phyloP scores from a whole-genome alignment of 2,888 invertebrate genomes.

The Cephonodes hylas region DNA sequence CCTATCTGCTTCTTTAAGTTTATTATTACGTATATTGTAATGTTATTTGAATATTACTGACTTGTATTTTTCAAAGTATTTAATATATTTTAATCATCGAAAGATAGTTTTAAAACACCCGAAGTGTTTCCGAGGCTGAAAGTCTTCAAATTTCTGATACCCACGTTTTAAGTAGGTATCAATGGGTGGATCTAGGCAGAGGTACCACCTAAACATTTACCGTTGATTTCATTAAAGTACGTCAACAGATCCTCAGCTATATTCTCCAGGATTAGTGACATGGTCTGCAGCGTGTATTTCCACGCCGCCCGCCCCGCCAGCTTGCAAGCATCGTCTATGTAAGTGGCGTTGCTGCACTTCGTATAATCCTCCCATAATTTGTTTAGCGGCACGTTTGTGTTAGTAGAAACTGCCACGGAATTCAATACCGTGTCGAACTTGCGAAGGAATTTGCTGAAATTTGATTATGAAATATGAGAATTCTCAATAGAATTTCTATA shows the following conservation, averaged over 20 bases:
- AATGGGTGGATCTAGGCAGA: not conserved
- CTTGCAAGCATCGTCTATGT: constrained; percentile 41
- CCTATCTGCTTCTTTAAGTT: too few species aligned
- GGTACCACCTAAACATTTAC: constrained; percentile 36
- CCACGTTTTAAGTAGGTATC: too few species aligned
- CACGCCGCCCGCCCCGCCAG: constrained; percentile 46
- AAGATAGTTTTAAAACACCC: too few species aligned
- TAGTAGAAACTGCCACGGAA: constrained; percentile 39
- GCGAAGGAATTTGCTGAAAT: constrained; percentile 53
- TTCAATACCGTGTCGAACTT: constrained; percentile 62
- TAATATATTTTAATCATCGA: too few species aligned
- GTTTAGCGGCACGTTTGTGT: constrained; percentile 39
- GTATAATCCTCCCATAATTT: constrained; percentile 50
- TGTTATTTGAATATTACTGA: too few species aligned
- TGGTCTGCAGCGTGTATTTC: constrained; percentile 50
- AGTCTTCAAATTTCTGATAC: too few species aligned
- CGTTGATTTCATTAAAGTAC: constrained; percentile 66
- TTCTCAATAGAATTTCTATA: too few species aligned
- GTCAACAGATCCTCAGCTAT: constrained; percentile 52
- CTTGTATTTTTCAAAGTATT: too few species aligned
- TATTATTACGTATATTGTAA: too few species aligned
- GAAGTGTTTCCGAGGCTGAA: too few species aligned
- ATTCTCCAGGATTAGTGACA: constrained; percentile 51
- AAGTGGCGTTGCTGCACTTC: constrained; percentile 37
- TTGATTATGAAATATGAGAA: not conserved